A percentile compares a stretch with the other conserved stretches of the same genome.
Evolutionary conservation across 2,888 invertebrate species (phyloP).

Genomic region (Halictus ligatus): DNA sequence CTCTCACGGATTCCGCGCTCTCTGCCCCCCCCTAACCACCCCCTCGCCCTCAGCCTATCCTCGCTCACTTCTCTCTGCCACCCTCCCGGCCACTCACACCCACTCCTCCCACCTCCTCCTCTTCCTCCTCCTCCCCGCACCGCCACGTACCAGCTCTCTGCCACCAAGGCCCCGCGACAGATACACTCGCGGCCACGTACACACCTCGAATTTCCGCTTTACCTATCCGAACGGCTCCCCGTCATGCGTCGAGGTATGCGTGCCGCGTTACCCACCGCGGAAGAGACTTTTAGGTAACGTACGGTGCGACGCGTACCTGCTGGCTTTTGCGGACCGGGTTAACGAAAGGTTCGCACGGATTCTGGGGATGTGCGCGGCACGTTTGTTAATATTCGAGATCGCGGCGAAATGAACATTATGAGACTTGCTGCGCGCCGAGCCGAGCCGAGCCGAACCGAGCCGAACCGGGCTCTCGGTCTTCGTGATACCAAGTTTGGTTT

Average conservation of each 20-base stretch:
- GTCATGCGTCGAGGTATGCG: not conserved
- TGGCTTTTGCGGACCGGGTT: not conserved
- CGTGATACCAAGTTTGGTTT: not conserved
- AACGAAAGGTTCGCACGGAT: not conserved
- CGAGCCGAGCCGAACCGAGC: not conserved
- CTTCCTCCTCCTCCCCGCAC: constrained; percentile 31
- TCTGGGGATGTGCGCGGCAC: not conserved
- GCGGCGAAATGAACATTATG: not conserved
- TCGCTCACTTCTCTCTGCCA: constrained; percentile 46
- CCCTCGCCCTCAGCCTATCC: constrained; percentile 47
- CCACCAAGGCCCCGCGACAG: constrained; percentile 67
- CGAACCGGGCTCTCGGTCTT: not conserved
- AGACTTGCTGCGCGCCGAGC: not conserved
- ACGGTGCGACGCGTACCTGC: not conserved
- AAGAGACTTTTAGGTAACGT: constrained; percentile 8
- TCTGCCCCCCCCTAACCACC: constrained; percentile 37
- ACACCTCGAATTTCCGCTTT: constrained; percentile 80
- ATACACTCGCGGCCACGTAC: constrained; percentile 79
- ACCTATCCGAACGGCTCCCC: constrained; percentile 66
- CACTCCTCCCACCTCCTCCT: constrained; percentile 35
- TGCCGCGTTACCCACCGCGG: not conserved
- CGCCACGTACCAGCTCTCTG: constrained; percentile 46
- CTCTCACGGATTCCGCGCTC: constrained; percentile 40
- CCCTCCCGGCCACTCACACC: constrained; percentile 41
- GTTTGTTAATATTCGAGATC: not conserved